These are phyloP conservation scores for Enteromius mattozi DNA, from an alignment of 2,797 vertebrate genomes.

Conservation along the genomic window DNA sequence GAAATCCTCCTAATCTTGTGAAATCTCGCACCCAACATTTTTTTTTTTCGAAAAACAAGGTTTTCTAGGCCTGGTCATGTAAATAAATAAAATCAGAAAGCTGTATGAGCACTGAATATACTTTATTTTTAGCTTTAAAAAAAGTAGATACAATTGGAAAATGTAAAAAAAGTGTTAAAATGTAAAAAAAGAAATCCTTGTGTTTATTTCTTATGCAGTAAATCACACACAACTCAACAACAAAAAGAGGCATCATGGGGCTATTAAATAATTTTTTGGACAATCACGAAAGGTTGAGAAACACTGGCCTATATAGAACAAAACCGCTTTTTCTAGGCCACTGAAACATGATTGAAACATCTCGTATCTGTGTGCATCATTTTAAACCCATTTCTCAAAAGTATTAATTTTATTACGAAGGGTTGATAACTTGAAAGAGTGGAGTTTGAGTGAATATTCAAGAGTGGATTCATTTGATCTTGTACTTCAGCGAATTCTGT, in stretches of 20 bases:
- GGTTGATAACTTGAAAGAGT: constrained; percentile 12
- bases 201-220: background rate
- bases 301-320: background rate
- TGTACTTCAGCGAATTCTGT: constrained; percentile 6
- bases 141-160: background rate
- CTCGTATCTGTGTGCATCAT: background rate
- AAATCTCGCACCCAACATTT: constrained; percentile 66
- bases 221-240: background rate
- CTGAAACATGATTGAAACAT: background rate
- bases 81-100: background rate
- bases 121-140: too few species aligned
- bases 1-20: background rate
- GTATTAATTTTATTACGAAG: background rate
- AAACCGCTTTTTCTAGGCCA: background rate
- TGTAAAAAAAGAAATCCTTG: background rate
- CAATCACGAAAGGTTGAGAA: background rate
- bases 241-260: background rate
- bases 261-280: background rate
- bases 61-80: background rate
- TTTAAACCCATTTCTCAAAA: background rate
- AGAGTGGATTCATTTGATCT: constrained; percentile 29
- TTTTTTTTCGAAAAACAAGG: background rate
- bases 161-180: background rate
- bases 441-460: background rate
- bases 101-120: background rate